phyloP scores from a whole-genome alignment of 1,140 invertebrate species.

The Melitaea cinxia region DNA sequence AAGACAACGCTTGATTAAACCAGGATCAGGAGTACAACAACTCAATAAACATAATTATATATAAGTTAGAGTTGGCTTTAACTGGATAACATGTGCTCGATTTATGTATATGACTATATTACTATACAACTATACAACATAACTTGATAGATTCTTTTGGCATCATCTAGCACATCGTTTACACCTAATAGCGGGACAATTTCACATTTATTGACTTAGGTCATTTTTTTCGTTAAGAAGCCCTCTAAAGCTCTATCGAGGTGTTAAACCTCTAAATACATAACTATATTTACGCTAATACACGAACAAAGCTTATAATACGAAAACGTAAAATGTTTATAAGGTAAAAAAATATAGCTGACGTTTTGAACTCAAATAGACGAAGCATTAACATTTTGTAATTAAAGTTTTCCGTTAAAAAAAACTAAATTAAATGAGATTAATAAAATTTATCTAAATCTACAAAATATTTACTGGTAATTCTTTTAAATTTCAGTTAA shows the following conservation, averaged over 20 bases:
- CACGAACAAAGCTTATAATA: background rate
- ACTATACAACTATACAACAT: constrained; percentile 63
- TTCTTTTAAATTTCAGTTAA: no score
- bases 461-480: no score
- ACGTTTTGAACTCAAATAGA: no score
- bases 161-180: constrained; percentile 72
- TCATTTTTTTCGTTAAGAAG: background rate
- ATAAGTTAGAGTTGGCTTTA: no score
- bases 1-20: background rate
- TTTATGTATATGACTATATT: constrained; percentile 10
- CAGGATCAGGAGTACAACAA: background rate
- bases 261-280: constrained; percentile 7
- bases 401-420: no score
- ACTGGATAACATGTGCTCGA: background rate
- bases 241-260: constrained; percentile 18
- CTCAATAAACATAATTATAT: background rate
- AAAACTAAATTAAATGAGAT: no score
- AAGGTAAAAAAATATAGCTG: background rate
- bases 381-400: no score
- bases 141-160: constrained; percentile 64
- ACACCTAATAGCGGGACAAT: constrained; percentile 30
- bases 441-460: no score
- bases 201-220: constrained; percentile 42
- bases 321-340: background rate
- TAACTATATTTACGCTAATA: background rate